Evolutionary conservation across 1,140 invertebrate species (phyloP), one percentile per base, ranked within the genome.

Genomic region (Acyrthosiphon pisum): DNA sequence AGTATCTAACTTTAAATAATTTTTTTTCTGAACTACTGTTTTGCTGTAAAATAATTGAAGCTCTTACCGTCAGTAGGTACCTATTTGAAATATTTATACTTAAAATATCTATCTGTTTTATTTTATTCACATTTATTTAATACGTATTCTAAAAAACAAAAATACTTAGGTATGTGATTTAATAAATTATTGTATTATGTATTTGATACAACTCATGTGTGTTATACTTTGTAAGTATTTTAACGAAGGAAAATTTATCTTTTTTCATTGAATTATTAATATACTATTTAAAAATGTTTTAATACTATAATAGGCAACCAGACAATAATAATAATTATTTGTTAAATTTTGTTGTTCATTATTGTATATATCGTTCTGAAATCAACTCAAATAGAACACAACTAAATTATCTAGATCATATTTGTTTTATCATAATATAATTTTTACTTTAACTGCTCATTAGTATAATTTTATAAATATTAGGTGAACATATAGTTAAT

Each of bases 21-120:
- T 48, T 53, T 53, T 89, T 56, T 56, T 26, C 35, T 89, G 88
- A 89, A 89, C 88, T 89, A 89, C 88, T 89, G 48, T 56, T 89
- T 89, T 56, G 6, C 22, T 26, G 35, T 56, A 89, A 53, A 89
- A 89, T 50, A 50, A 41, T 44, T 86, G 37, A 86, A 89, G 8
- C 20, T 35, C 8, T 44, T 83, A 84, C 0, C 3, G 9, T 46
- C 14, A 87, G 44, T n/a, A n/a, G n/a, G n/a, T 46, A 86, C 46
- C 46, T 44, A 87, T 30, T n/a, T 68, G 26, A 18, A 41, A 26
- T 84, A 84, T 44, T 41, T 86, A 84, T 86, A 30, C 14, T 7
- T 76, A n/a, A n/a, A 76, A 76, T 35, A n/a, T 76, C n/a, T 35
- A 76, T 76, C 4, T 3, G 14, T 6, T n/a, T 86, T 86, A 86